Percentiles rank a stretch among this genome's conserved stretches.
These are phyloP conservation scores for Microcebus jonahi DNA, from an alignment of 2,113 vertebrate genomes.

Conservation along the genomic window DNA sequence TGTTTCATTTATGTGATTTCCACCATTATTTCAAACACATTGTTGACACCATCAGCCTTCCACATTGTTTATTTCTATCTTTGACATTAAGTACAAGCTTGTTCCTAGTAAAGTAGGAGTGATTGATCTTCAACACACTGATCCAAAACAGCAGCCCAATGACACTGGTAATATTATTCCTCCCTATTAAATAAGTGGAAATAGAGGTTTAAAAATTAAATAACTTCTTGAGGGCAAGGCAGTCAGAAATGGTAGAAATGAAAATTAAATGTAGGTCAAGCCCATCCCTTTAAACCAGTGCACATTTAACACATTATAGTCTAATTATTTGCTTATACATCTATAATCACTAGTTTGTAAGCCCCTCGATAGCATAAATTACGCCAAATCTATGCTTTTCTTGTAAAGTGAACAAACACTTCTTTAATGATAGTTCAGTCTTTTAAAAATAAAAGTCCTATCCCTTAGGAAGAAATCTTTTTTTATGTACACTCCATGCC, in stretches of 20 bases:
- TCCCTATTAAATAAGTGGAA: neutral
- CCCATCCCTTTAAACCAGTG: neutral
- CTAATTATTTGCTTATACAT: neutral
- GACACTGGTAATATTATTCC: neutral
- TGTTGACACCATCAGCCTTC: neutral
- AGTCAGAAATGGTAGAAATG: neutral
- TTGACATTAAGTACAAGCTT: neutral
- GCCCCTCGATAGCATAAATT: neutral
- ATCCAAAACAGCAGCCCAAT: neutral
- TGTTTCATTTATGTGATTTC: neutral
- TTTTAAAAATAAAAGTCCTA: neutral
- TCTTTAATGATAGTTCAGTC: neutral
- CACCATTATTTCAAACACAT: neutral
- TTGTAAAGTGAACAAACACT: neutral
- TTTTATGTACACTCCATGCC: fast-evolving
- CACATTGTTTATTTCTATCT: neutral
- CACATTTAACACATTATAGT: neutral
- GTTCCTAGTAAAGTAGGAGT: neutral
- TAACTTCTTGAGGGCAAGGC: neutral
- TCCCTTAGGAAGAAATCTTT: neutral
- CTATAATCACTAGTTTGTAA: neutral
- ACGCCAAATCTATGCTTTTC: neutral
- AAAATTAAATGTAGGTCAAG: neutral
- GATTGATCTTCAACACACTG: neutral
- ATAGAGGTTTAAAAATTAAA: neutral